A percentile compares a stretch with the other conserved stretches of the same genome.
Conservation (phyloP, 2,888 invertebrate species). For the Aleiodes leptofemur region DNA sequence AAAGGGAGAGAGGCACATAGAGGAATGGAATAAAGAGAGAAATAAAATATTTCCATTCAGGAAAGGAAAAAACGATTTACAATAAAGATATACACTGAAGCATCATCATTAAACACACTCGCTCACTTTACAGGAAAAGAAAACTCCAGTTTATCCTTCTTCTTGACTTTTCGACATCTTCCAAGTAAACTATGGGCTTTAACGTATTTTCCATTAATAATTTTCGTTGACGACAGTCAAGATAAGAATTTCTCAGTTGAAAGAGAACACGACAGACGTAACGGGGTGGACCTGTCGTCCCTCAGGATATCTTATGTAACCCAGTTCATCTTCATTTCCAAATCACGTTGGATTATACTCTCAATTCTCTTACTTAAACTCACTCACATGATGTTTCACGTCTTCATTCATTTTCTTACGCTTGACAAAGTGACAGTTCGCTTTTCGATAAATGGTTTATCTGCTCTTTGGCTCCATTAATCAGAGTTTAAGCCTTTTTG, state of each 20-base stretch:
- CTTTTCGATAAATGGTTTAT: slow-evolving; percentile 7
- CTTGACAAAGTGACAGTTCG: not conserved
- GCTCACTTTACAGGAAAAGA: slow-evolving; percentile 5
- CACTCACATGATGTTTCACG: not conserved
- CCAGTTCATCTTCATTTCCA: not conserved
- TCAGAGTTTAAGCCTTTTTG: slow-evolving; percentile 4
- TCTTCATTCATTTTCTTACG: not conserved
- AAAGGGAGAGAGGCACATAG: too few species aligned
- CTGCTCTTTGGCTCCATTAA: not conserved
- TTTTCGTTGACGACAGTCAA: slow-evolving; percentile 2
- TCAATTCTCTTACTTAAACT: slow-evolving; percentile 1
- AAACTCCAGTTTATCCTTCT: slow-evolving; percentile 1
- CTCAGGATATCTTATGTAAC: slow-evolving; percentile 23
- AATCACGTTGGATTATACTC: slow-evolving; percentile 11
- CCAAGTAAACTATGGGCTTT: too few species aligned
- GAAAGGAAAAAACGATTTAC: slow-evolving; percentile 17
- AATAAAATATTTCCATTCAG: slow-evolving; percentile 2
- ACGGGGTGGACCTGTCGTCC: slow-evolving; percentile 1
- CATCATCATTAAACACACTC: slow-evolving; percentile 16
- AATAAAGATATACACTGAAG: slow-evolving; percentile 6
- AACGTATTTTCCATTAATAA: slow-evolving; percentile 35
- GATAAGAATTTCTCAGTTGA: slow-evolving; percentile 34
- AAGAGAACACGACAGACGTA: slow-evolving; percentile 11
- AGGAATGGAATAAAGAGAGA: not conserved
- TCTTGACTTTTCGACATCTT: not conserved